A percentile compares a stretch with the other conserved stretches of the same genome.
These are phyloP conservation scores for Brachionus paranguensis DNA, from an alignment of 1,140 invertebrate genomes.

Conservation along the genomic window DNA sequence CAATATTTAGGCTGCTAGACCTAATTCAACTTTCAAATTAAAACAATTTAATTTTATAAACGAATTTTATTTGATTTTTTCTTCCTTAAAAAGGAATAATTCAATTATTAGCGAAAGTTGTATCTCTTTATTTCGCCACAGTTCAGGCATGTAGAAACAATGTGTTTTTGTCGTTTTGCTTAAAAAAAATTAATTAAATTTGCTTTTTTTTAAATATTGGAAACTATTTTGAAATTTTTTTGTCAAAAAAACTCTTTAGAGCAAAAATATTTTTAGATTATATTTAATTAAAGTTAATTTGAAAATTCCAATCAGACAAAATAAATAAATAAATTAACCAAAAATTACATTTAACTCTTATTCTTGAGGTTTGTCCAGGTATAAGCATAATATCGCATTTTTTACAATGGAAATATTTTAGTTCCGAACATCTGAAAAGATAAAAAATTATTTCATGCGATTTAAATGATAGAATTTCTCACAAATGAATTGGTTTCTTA, in stretches of 20 bases:
- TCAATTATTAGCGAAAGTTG: background rate
- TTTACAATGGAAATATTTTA: constrained; percentile 39
- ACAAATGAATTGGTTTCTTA: constrained; percentile 35
- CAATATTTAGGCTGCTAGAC: background rate
- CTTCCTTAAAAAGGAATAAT: background rate
- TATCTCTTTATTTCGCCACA: background rate
- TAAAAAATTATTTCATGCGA: background rate
- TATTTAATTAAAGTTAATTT: no score
- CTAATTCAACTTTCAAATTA: background rate
- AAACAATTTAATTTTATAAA: background rate
- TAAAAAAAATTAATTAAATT: no score
- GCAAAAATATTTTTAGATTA: background rate
- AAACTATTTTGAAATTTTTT: background rate
- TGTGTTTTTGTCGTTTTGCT: constrained; percentile 6
- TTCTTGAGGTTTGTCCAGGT: background rate
- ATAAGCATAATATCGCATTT: constrained; percentile 7
- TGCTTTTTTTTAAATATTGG: no score
- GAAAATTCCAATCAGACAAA: no score
- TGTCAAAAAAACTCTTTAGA: background rate
- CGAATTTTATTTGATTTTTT: background rate
- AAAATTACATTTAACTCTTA: background rate
- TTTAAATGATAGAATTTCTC: background rate
- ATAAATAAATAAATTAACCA: background rate
- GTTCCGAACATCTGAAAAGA: background rate
- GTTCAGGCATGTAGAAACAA: background rate